Evolutionary conservation across 2,113 vertebrate species (phyloP), one percentile per base, ranked within the genome.

Genomic region (Menidia beryllina): DNA sequence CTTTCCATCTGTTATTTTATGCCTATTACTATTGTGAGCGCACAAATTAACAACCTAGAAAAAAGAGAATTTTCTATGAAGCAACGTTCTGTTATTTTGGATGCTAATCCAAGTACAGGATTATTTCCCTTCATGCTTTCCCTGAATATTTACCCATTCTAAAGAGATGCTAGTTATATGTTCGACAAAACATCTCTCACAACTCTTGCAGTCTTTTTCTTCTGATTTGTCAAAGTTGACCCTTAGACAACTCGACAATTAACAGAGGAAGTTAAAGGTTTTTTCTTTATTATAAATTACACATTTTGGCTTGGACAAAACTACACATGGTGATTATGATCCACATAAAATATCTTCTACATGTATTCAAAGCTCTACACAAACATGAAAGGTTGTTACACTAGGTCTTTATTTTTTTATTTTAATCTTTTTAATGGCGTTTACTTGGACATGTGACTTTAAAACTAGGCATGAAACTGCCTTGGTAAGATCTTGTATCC

Each of bases 361-460:
- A 59, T 60, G 43, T 43, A 69, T 70, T 79, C 63, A 57, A 81
- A 58, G 54, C 64, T 15, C 54, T 52, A 34, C 50, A 9, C 56
- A 48, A 69, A 53, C 75, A 69, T 26, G 77, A 38, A 41, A 75
- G 79, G 85, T 84, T 81, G 85, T 84, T 81, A 85, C 77, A 79
- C 54, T 24, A 12, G 87, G 86, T 89, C 69, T 70, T 83, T 86
- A 86, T 60, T 71, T 85, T 70, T 72, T 61, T 10, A 8, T 34
- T 34, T 34, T 34, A 8, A 8, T 34, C 10, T 34, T 34, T 34
- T 10, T 10, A 34, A 76, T 25, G 41, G 49, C 56, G 57, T 87
- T 87, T 84, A 77, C 66, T 83, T 71, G 66, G 81, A 86, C 88
- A 86, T 84, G 61, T 74, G 86, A 88, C 86, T 90, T 91, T 76